Evolutionary conservation across 1,140 invertebrate genomes (phyloP).

Genomic region (Palaemon carinicauda): DNA sequence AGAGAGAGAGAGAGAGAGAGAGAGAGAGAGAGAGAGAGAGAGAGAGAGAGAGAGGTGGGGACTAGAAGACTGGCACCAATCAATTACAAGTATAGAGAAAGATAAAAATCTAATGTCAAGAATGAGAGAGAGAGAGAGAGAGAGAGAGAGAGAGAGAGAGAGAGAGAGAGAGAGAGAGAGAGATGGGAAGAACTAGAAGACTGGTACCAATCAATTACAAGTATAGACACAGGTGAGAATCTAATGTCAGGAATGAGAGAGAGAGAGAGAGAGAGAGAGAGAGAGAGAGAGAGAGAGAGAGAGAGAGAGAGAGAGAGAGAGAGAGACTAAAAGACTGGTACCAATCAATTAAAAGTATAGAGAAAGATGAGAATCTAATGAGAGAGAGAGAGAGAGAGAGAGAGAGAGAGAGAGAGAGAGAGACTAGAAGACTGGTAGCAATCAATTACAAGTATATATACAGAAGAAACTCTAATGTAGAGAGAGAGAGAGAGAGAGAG

Average conservation of each 20-base stretch:
- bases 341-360: too few species aligned
- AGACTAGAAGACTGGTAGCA: neutral
- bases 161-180: neutral
- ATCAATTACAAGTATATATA: too few species aligned
- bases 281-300: conserved; percentile 17
- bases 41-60: neutral
- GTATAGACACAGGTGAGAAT: neutral
- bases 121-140: neutral
- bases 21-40: neutral
- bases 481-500: too few species aligned
- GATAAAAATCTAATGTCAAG: too few species aligned
- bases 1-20: neutral
- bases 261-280: conserved; percentile 27
- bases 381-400: conserved; percentile 24
- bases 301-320: neutral
- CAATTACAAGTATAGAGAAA: neutral
- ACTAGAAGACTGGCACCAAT: neutral
- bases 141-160: conserved; percentile 13
- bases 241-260: neutral
- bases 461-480: neutral
- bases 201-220: neutral
- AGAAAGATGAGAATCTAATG: neutral
- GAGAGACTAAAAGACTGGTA: neutral
- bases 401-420: neutral
- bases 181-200: neutral